Evolutionary conservation across 2,888 invertebrate species (phyloP), one percentile per base, ranked within the genome.

Genomic region (Euplexia lucipara): DNA sequence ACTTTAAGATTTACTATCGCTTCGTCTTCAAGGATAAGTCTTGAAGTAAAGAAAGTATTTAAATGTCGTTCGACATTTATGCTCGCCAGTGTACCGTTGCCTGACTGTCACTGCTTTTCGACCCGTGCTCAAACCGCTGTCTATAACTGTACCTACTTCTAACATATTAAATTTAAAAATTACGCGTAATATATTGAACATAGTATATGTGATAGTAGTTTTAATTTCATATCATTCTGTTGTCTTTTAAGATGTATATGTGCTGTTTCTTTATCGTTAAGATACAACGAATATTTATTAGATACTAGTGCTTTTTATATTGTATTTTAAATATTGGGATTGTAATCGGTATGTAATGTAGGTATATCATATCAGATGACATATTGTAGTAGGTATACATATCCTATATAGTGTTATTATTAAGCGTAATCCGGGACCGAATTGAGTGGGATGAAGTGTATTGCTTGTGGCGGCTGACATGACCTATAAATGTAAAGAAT

Each of bases 251-350:
- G 34, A 68, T 18, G 48, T 65, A 54, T 39, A 62, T 68, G 53
- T 61, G 54, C 37, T 47, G 58, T 67, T 75, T 75, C 10, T 73
- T 71, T 70, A 45, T 56, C 37, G 22, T 68, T 64, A 67, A 63
- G 47, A 76, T 76, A 86, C 86, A 86, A 86, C 86, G 86, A 86
- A 86, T 84, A 84, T 83, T 77, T 59, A 66, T 67, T 83, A 83
- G 81, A 42, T 56, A 59, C 56, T 75, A 80, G 49, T 68, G 76
- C 79, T 74, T 78, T 77, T 80, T 79, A 79, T 75, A 81, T 65
- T 68, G 61, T 64, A 65, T 56, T 70, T 70, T 71, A 67, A 60
- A 75, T 72, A 70, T 62, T 53, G 48, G n/a, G 3, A 77, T 60
- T 73, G 35, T 59, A 76, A 59, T 47, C 52, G 26, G 45, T 57